Conservation (phyloP, 2,797 vertebrate species). For the Perdix hodgsoniae region DNA sequence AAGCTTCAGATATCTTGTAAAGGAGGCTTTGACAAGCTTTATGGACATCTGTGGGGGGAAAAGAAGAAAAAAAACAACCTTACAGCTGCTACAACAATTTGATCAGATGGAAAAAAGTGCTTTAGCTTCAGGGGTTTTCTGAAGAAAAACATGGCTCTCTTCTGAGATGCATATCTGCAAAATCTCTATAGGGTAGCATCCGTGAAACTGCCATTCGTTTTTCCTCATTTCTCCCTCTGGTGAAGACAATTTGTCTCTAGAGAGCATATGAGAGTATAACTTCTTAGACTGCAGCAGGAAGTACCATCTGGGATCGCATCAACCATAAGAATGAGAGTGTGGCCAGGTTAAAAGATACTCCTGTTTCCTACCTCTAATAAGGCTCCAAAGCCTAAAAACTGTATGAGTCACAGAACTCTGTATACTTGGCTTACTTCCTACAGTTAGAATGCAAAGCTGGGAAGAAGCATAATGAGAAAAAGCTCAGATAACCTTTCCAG, state of each 20-base stretch:
- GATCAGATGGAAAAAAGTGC: background rate
- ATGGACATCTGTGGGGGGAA: background rate
- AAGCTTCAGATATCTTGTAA: background rate
- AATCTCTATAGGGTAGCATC: background rate
- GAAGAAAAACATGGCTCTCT: background rate
- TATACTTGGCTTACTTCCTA: background rate
- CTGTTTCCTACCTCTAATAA: background rate
- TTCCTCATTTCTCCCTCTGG: background rate
- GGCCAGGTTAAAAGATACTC: background rate
- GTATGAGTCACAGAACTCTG: background rate
- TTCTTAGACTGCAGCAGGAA: background rate
- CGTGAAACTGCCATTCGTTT: background rate
- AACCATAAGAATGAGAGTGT: fast-evolving
- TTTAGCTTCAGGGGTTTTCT: background rate
- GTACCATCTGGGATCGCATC: background rate
- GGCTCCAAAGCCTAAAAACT: background rate
- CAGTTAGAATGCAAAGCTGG: background rate
- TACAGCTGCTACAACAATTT: background rate
- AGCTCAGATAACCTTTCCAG: background rate
- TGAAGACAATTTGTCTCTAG: background rate
- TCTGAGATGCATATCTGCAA: background rate
- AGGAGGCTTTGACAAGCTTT: background rate
- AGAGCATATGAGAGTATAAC: fast-evolving
- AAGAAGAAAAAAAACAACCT: background rate
- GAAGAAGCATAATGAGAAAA: background rate